Evolutionary conservation across 2,113 vertebrate genomes (phyloP), one percentile per base, ranked within the genome.

Genomic region (Ptilorrhoa leucosticta): DNA sequence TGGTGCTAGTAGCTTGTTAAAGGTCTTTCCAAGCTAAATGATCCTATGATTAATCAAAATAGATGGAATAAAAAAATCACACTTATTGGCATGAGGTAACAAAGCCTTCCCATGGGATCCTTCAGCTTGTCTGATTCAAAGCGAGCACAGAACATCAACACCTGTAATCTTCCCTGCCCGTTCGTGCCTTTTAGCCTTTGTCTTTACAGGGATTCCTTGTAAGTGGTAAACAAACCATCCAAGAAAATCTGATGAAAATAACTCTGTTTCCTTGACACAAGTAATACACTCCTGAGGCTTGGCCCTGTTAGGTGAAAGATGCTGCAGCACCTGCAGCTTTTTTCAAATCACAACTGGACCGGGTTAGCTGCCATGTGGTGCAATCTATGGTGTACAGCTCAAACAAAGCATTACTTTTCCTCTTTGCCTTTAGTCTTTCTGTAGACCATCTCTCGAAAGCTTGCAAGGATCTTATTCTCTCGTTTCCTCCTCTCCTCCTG

Each of bases 381-480:
- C 72, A 87, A 37, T 28, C 33, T 68, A 33, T 8, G 26, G 53
- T 16, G 37, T 22, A 70, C 39, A 77, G 70, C 58, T 81, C 90
- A 70, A 28, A 33, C 13, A 40, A 45, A 65, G 10, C 26, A 63
- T 97, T 97, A 99, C 95, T 99, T 99, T 89, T 99, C 99, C 30
- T 99, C 99, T 96, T 99, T 99, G 93, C 99, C 99, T 97, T 99
- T 99, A 57, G 99, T 99, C 96, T 99, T 99, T 87, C 99, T 98
- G 97, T 99, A 99, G 48, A 99, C 99, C 99, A 99, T 99, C 97
- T 99, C 99, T 84, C 98, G 98, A 96, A 99, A 99, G 96, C 99
- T 99, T 9, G 99, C 99, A 85, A 99, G 98, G 94, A 99, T 99
- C 98, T 99, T 99, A 97, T 99, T 99, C 95, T 99, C 99, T 45